Evolutionary conservation across 2,888 invertebrate genomes (phyloP).

Genomic region (Parascotia fuliginaria): DNA sequence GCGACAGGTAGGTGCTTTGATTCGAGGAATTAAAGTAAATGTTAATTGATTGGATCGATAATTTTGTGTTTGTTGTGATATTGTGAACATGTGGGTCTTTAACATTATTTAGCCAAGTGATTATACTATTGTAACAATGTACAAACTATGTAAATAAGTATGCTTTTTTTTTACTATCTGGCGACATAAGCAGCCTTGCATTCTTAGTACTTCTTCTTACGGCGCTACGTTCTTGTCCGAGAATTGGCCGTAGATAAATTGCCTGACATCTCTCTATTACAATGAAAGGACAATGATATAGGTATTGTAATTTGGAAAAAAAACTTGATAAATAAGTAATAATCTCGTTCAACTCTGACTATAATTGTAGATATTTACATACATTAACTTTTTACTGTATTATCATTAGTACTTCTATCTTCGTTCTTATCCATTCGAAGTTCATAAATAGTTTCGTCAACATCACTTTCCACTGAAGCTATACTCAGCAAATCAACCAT

Average conservation of each 20-base stretch:
- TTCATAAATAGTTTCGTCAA: slow-evolving; percentile 48
- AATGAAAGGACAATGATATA: too few relatives aligned
- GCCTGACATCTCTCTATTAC: too few relatives aligned
- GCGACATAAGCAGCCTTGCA: too few relatives aligned
- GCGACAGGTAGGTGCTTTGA: slow-evolving; percentile 50
- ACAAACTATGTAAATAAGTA: too few relatives aligned
- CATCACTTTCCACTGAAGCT: slow-evolving; percentile 43
- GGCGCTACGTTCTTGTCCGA: too few relatives aligned
- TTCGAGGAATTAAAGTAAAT: slow-evolving; percentile 43
- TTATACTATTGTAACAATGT: too few relatives aligned
- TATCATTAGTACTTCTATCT: neutral
- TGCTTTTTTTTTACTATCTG: too few relatives aligned
- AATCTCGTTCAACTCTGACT: neutral
- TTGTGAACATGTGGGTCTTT: too few relatives aligned
- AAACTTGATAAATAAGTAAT: neutral
- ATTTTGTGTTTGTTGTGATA: slow-evolving; percentile 33
- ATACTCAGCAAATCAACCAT: slow-evolving; percentile 41
- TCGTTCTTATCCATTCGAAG: slow-evolving; percentile 22
- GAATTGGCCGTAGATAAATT: too few relatives aligned
- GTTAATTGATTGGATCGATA: slow-evolving; percentile 43
- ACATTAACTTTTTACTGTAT: neutral
- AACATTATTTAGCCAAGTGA: too few relatives aligned
- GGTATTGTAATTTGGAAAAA: too few relatives aligned
- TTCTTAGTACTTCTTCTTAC: too few relatives aligned
- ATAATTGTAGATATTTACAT: neutral